Evolutionary conservation across 2,113 vertebrate species (phyloP).

Genomic region (Notothenia coriiceps): DNA sequence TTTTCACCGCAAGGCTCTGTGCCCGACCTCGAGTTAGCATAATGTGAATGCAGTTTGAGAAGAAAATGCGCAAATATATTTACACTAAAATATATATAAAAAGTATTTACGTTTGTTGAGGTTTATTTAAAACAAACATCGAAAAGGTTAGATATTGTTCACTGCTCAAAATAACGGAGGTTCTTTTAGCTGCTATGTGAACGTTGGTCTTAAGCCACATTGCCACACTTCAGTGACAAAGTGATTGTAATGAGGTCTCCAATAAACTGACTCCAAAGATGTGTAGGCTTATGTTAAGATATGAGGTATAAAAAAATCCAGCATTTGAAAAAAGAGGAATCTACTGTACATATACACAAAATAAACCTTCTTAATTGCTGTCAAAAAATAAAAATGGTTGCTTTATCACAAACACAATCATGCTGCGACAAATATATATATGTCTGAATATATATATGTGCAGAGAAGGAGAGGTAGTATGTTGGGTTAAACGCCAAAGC

Average conservation of each 20-base stretch:
- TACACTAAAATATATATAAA: too few species aligned
- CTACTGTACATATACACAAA: slow-evolving; percentile 59
- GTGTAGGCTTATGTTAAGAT: slow-evolving; percentile 61
- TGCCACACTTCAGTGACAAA: slow-evolving; percentile 10
- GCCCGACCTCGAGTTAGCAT: too few species aligned
- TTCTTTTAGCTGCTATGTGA: slow-evolving; percentile 24
- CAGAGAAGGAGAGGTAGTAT: slow-evolving; percentile 84
- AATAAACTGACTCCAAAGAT: slow-evolving; percentile 36
- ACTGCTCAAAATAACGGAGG: not conserved
- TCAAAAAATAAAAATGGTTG: slow-evolving; percentile 60
- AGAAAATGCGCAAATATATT: too few species aligned
- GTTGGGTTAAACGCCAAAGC: slow-evolving; percentile 79
- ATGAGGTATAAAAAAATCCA: slow-evolving; percentile 78
- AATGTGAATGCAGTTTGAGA: too few species aligned
- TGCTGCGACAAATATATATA: slow-evolving; percentile 44
- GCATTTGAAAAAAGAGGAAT: slow-evolving; percentile 73
- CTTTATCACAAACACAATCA: slow-evolving; percentile 64
- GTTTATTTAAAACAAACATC: not conserved
- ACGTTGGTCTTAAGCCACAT: slow-evolving; percentile 6
- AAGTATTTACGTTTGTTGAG: too few species aligned
- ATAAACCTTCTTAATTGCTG: slow-evolving; percentile 58
- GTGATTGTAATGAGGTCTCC: slow-evolving; percentile 20
- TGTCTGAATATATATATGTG: slow-evolving; percentile 44
- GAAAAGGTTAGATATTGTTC: not conserved
- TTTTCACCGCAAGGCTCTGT: too few species aligned